phyloP scores from a whole-genome alignment of 2,888 invertebrate species.

The Odontocolon sp. region DNA sequence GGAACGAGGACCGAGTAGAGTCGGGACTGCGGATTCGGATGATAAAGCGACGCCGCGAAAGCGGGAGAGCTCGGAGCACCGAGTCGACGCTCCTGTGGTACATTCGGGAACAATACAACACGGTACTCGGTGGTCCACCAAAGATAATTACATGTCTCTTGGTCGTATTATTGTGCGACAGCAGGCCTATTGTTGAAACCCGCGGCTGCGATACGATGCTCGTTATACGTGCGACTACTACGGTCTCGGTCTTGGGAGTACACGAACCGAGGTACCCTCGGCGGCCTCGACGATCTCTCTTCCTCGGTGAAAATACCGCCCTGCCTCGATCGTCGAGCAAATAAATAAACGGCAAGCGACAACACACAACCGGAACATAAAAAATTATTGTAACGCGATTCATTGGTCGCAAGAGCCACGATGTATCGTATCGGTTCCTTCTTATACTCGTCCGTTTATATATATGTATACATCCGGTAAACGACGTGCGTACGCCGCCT shows the following conservation, averaged over 20 bases:
- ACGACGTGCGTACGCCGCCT: background rate
- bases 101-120: slow-evolving; percentile 60
- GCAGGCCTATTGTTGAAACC: slow-evolving; percentile 64
- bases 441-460: too few species aligned
- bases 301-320: too few species aligned
- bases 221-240: slow-evolving; percentile 45
- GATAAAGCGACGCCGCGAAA: slow-evolving; percentile 53
- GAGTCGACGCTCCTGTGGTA: slow-evolving; percentile 54
- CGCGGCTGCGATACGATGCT: slow-evolving; percentile 58
- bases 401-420: too few species aligned
- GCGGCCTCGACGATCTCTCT: too few species aligned
- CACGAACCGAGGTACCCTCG: too few species aligned
- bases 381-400: too few species aligned
- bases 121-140: slow-evolving; percentile 61
- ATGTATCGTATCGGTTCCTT: too few species aligned
- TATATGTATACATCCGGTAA: background rate
- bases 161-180: slow-evolving; percentile 66
- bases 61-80: slow-evolving; percentile 37
- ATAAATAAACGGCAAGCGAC: too few species aligned
- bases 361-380: too few species aligned
- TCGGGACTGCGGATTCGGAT: slow-evolving; percentile 45
- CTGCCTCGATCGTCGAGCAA: too few species aligned
- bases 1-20: slow-evolving; percentile 8
- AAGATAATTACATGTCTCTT: slow-evolving; percentile 69
- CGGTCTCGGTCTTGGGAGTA: too few species aligned